A percentile compares a stretch with the other conserved stretches of the same genome.
Evolutionary conservation across 2,888 invertebrate species (phyloP).

Genomic region (Oxystoma pomonae): DNA sequence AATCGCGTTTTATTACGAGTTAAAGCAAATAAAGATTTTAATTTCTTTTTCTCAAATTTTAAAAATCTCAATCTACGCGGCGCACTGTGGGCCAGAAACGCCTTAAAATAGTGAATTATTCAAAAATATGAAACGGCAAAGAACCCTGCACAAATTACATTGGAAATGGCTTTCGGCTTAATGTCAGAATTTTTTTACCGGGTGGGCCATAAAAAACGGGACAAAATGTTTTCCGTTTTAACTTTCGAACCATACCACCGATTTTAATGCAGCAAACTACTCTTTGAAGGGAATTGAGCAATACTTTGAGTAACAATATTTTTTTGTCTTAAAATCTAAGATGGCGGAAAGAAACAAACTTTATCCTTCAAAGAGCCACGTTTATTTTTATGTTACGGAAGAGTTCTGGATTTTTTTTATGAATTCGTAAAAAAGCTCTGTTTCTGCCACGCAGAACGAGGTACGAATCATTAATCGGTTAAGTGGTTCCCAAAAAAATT

Average conservation of each 20-base stretch:
- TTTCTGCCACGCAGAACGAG: not conserved
- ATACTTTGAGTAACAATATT: not conserved
- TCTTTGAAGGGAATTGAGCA: not conserved
- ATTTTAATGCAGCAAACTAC: not conserved
- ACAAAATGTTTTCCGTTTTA: not conserved
- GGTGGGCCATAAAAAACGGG: not conserved
- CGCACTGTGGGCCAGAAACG: no score
- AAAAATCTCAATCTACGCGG: no score
- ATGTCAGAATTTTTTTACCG: no score
- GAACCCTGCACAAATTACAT: no score
- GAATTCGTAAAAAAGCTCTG: not conserved
- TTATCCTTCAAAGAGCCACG: not conserved
- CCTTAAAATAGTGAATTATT: no score
- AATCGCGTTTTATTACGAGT: no score
- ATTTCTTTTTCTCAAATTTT: no score
- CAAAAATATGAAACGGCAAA: no score
- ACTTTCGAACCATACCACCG: not conserved
- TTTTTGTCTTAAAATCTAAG: no score
- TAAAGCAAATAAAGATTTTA: no score
- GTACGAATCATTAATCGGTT: not conserved
- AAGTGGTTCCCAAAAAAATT: not conserved
- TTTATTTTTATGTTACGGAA: not conserved
- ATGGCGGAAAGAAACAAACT: no score
- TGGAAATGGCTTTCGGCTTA: no score
- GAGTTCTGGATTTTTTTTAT: not conserved